Evolutionary conservation across 1,140 invertebrate genomes (phyloP), one percentile per base, ranked within the genome.

Genomic region (Mya arenaria): DNA sequence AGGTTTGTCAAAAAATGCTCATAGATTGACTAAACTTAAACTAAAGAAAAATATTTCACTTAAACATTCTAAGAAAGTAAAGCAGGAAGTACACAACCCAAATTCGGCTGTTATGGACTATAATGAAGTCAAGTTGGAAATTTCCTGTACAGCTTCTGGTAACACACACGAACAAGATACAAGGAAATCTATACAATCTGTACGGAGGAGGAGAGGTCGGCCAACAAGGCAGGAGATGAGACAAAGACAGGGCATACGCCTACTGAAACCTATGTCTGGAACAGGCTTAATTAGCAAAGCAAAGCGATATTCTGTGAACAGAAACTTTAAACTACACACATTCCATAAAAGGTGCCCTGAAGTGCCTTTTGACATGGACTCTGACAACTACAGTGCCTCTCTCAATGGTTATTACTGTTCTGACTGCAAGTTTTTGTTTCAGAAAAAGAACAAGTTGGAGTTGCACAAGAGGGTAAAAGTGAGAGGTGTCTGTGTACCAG

Each of bases 341-440:
- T 80, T 34, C 48, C 77, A 80, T 71, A 80, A 52, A 34, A 80
- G 71, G 62, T 80, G 77, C 58, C 6, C 5, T 41, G 23, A 25
- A 3, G 32, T 28, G 36, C 77, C 77, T 32, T 28, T 17, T 58
- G 77, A 80, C 58, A 19, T 80, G 17, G 37, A 69, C 34, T 13
- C 41, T n/a, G 77, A 69, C 23, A 62, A n/a, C 56, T 80, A 60
- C 34, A 80, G 77, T 71, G 28, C 19, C 3, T n/a, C 52, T 13
- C 36, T 69, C 25, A 69, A 80, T 6, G 77, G 77, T 1, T 80
- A 39, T 62, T 80, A 60, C 41, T 80, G 77, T 41, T 23, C 32
- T 8, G 77, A 80, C 62, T 80, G 77, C 34, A 48, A 62, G 19
- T 80, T 56, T 30, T 60, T 80, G 34, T 80, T 80, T 34, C n/a